Base-by-base conservation (phyloP, 2,113 vertebrate genomes). In the Trichomycterus rosablanca region DNA sequence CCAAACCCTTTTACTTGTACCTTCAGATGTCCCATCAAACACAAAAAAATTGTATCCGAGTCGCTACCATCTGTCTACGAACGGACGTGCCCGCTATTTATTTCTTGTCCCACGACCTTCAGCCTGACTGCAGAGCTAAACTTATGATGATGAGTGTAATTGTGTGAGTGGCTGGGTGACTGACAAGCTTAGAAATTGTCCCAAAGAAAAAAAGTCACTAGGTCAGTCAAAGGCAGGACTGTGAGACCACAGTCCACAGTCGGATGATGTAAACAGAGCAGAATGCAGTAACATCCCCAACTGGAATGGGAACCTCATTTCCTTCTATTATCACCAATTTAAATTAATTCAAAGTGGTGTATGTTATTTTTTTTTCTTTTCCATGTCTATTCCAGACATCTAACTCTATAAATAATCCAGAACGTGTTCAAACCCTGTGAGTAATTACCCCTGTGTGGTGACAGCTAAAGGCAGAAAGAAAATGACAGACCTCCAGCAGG, bases 361-460 rank as follows among this genome's bases (percentile, higher is more conserved):
- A 72, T 63, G 68, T 50, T 40, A 39, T 45, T 63, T 67, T 44
- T 62, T 4, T 51, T 74, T 71, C 73, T 53, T 26, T 40, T 59
- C 23, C 11, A n/a, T n/a, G n/a, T n/a, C n/a, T n/a, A n/a, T n/a
- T n/a, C 79, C 68, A 81, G 72, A 82, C 82, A 83, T 79, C 68
- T 76, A 73, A 78, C 70, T 70, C 78, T 63, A 87, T 89, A 83
- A 89, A 89, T 88, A 88, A 87, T 88, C 81, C 70, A 88, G 78
- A 71, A 78, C 74, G 74, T 66, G 68, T 78, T 77, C 64, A 76
- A 83, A 77, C 75, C 86, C 80, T 80, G 67, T 10, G 80, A 84
- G 85, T 84, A 84, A 85, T 89, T 87, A 88, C 81, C 82, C 77
- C 75, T 71, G 82, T 82, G 81, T 77, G 68, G 77, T 87, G 87